Percentiles rank a stretch among this genome's conserved stretches.
These are phyloP conservation scores for Caerostris darwini DNA, from an alignment of 1,140 invertebrate species.

Conservation along the genomic window DNA sequence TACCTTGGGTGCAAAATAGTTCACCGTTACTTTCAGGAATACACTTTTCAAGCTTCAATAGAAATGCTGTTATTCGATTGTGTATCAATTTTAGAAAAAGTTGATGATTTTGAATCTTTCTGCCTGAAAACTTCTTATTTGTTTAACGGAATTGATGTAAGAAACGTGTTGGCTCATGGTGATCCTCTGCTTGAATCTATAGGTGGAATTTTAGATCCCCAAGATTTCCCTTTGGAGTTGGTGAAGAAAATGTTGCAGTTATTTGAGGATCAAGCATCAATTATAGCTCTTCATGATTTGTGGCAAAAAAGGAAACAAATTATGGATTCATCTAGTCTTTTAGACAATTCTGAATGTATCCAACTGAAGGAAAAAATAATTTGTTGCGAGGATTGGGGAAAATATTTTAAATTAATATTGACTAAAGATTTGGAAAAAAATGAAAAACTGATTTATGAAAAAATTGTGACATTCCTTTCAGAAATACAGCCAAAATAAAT, in stretches of 20 bases:
- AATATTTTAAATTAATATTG: not conserved
- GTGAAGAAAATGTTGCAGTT: conserved; percentile 37
- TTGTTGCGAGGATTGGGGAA: not conserved
- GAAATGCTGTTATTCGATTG: conserved; percentile 58
- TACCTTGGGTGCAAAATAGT: not conserved
- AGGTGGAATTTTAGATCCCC: not conserved
- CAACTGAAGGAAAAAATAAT: not conserved
- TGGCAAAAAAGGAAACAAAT: not conserved
- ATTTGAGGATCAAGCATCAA: not conserved
- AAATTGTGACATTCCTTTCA: too few relatives aligned
- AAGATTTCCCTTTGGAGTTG: conserved; percentile 25
- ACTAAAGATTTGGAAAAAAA: not conserved
- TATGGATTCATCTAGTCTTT: not conserved
- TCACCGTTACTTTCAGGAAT: not conserved
- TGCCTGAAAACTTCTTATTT: not conserved
- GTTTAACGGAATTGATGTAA: conserved; percentile 23
- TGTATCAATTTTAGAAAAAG: not conserved
- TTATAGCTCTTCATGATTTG: not conserved
- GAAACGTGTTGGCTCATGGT: conserved; percentile 29
- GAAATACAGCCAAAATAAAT: too few relatives aligned
- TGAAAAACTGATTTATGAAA: too few relatives aligned
- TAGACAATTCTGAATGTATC: not conserved
- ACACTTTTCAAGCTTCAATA: not conserved
- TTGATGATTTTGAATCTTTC: not conserved
- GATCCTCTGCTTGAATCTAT: conserved; percentile 33